phyloP scores from a whole-genome alignment of 1,140 invertebrate species.

The Bombus ignitus region DNA sequence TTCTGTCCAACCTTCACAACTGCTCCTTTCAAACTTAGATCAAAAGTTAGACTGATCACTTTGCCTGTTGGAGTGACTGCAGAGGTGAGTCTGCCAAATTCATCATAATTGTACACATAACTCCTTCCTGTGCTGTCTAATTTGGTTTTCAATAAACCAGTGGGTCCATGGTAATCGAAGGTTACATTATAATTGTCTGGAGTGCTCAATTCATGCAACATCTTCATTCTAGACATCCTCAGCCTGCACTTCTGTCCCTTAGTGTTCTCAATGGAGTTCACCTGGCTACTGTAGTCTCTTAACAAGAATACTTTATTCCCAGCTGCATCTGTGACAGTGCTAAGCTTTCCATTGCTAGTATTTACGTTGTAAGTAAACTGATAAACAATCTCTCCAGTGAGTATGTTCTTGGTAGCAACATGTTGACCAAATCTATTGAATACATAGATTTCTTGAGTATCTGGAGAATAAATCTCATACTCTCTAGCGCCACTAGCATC shows the following conservation, averaged over 20 bases:
- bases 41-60: constrained; percentile 92
- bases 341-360: constrained; percentile 97
- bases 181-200: constrained; percentile 96
- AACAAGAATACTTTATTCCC: constrained; percentile 96
- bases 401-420: constrained; percentile 94
- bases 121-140: constrained; percentile 94
- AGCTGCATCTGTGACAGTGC: constrained; percentile 95
- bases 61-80: constrained; percentile 96
- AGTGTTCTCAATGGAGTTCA: constrained; percentile 97
- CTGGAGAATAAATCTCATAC: constrained; percentile 97
- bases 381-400: constrained; percentile 95
- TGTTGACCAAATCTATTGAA: constrained; percentile 98
- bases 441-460: constrained; percentile 97
- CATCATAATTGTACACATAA: constrained; percentile 97
- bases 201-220: constrained; percentile 93
- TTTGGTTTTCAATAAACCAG: constrained; percentile 93
- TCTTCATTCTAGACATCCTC: constrained; percentile 93
- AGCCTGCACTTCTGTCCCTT: constrained; percentile 96
- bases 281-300: constrained; percentile 93
- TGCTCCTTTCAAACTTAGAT: constrained; percentile 93
- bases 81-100: constrained; percentile 94
- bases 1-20: constrained; percentile 93
- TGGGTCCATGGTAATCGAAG: constrained; percentile 95
- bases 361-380: constrained; percentile 98
- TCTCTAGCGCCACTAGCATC: constrained; percentile 91